Percentiles rank a stretch among this genome's conserved stretches.
These are phyloP conservation scores for Hydrochoerus hydrochaeris DNA, from an alignment of 2,113 vertebrate genomes.

Conservation along the genomic window DNA sequence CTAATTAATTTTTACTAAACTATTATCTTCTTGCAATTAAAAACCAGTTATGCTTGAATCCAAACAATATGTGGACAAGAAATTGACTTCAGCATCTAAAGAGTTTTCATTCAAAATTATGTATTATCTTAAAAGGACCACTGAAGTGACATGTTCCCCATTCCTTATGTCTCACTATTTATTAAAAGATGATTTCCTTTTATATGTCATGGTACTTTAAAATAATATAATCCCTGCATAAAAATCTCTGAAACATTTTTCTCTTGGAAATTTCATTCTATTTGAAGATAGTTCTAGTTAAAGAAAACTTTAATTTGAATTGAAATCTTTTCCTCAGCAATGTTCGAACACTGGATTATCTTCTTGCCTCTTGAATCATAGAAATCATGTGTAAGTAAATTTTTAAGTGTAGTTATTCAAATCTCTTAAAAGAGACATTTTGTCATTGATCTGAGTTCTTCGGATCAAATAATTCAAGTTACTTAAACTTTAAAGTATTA, in stretches of 20 bases:
- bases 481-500: background rate
- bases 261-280: background rate
- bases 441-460: background rate
- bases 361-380: background rate
- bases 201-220: background rate
- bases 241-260: background rate
- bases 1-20: background rate
- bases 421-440: background rate
- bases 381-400: background rate
- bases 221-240: constrained; percentile 3
- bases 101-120: background rate
- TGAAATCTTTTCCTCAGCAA: background rate
- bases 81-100: background rate
- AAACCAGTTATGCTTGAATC: background rate
- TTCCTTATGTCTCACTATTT: background rate
- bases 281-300: constrained; percentile 4
- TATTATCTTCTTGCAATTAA: constrained; percentile 5
- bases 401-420: background rate
- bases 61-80: background rate
- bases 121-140: background rate
- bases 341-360: background rate
- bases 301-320: background rate
- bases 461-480: background rate
- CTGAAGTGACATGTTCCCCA: background rate
- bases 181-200: background rate